Evolutionary conservation across 2,888 invertebrate genomes (phyloP), one percentile per base, ranked within the genome.

Genomic region (Parnassius mnemosyne): DNA sequence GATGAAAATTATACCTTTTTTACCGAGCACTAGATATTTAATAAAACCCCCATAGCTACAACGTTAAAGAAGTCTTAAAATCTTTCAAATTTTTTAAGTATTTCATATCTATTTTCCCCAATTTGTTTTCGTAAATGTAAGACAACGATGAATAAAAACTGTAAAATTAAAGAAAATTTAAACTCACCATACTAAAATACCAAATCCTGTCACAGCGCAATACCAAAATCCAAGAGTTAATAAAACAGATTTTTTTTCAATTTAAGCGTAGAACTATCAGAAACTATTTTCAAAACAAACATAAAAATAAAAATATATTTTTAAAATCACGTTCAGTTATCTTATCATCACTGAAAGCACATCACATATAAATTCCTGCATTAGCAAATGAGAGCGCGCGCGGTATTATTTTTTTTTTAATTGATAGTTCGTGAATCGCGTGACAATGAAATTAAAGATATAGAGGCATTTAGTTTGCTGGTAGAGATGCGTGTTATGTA

Each of bases 401-500:
- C 70, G 66, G 57, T 70, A n/a, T n/a, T n/a, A n/a, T n/a, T n/a
- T 74, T 72, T 69, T 72, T 74, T 72, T 70, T 71, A 70, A 71
- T 72, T 72, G 68, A 65, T 72, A 70, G 74, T 76, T 69, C 76
- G 51, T 49, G 12, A 54, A 41, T 51, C 76, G 76, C 77, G 74
- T 78, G 77, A 76, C 69, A 64, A 62, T 61, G 65, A 63, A 63
- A 65, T 65, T 68, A 54, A 60, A 51, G 66, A 60, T 71, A 64
- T 66, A 68, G 68, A 59, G 34, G 20, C 67, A 64, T 49, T 13
- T 7, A 49, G 13, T 60, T 69, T 68, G 61, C 68, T 69, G 70
- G 65, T 66, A 70, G 66, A 69, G 68, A 70, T 55, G 80, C 88
- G 88, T 85, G 85, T 77, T 74, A 65, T 73, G 72, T 67, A 72